phyloP scores from a whole-genome alignment of 2,797 vertebrate genomes.

The Zalophus californianus region DNA sequence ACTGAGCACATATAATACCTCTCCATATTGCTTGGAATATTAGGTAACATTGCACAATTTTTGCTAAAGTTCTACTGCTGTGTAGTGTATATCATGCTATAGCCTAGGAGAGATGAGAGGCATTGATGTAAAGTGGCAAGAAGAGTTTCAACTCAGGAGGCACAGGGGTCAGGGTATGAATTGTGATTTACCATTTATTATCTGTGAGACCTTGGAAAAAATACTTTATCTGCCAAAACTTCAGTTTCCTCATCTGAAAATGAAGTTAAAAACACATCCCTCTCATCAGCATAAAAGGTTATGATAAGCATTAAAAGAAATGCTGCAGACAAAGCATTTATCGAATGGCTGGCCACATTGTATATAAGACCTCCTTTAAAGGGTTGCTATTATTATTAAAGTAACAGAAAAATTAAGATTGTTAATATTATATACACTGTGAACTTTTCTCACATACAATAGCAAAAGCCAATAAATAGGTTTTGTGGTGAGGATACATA shows the following conservation, averaged over 20 bases:
- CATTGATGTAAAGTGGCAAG: background rate
- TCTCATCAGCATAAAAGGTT: background rate
- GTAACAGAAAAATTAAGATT: conserved; percentile 40
- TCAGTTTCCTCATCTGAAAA: background rate
- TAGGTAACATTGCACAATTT: background rate
- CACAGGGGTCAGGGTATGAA: background rate
- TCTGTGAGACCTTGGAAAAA: background rate
- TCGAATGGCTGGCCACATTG: background rate
- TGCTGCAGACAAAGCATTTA: background rate
- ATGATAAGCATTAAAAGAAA: background rate
- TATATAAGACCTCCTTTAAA: background rate
- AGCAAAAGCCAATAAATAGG: background rate
- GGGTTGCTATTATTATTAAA: background rate
- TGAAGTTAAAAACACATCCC: background rate
- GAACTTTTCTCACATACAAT: background rate
- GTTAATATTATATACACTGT: background rate
- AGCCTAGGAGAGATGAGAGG: background rate
- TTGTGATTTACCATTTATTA: background rate
- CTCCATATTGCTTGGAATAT: background rate
- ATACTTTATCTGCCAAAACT: background rate
- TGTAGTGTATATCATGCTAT: background rate
- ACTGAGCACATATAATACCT: background rate
- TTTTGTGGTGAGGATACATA: background rate
- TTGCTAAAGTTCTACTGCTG: background rate
- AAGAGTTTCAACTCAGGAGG: background rate